Conservation (phyloP, 2,888 invertebrate genomes). For the Salticus scenicus region DNA sequence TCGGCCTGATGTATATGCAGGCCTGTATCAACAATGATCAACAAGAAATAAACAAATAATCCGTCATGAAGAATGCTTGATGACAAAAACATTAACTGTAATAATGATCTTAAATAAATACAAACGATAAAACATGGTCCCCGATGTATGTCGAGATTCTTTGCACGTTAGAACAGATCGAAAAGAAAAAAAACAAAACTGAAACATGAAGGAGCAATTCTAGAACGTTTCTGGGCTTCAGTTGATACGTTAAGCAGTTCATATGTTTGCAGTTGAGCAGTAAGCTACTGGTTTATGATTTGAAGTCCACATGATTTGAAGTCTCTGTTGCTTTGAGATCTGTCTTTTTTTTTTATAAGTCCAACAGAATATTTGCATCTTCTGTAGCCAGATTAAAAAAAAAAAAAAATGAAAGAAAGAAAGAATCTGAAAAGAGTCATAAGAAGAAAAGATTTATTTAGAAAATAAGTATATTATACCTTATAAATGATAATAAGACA, state of each 20-base stretch:
- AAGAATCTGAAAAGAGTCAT: slow-evolving; percentile 50
- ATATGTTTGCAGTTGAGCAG: background rate
- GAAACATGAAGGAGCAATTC: background rate
- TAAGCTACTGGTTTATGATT: background rate
- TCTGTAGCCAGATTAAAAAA: background rate
- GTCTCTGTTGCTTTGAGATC: background rate
- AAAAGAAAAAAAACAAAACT: background rate
- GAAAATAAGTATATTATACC: no score
- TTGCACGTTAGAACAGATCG: background rate
- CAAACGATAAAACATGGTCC: slow-evolving; percentile 19
- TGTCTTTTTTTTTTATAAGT: slow-evolving; percentile 20
- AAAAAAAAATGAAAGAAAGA: slow-evolving; percentile 27
- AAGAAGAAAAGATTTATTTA: background rate
- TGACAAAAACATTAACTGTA: background rate
- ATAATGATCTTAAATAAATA: slow-evolving; percentile 15
- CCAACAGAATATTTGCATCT: slow-evolving; percentile 30
- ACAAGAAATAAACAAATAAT: background rate
- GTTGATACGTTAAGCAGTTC: background rate
- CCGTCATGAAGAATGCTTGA: background rate
- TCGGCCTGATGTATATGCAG: background rate
- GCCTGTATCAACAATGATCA: background rate
- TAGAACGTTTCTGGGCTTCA: slow-evolving; percentile 2
- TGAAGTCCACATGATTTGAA: background rate
- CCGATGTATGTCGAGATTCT: slow-evolving; percentile 7
- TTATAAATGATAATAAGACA: no score